phyloP scores from a whole-genome alignment of 2,888 invertebrate genomes.

The Teleogryllus oceanicus region DNA sequence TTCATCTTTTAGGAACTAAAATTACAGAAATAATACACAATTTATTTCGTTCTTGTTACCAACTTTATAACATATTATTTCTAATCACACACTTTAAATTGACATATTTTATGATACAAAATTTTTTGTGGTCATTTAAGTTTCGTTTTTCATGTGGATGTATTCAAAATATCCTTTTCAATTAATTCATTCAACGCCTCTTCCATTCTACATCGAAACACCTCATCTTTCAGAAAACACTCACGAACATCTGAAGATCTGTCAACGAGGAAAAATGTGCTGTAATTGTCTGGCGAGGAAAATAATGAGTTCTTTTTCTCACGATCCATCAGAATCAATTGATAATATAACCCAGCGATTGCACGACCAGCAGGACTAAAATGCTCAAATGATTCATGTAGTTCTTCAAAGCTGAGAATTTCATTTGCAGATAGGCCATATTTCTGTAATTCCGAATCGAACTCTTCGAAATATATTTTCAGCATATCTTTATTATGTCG shows the following conservation, averaged over 20 bases:
- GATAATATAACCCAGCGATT: neutral
- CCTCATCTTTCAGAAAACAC: neutral
- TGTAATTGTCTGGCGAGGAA: neutral
- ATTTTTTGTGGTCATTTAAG: too few species aligned
- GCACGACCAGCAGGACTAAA: neutral
- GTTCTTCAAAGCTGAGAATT: neutral
- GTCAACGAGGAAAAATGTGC: neutral
- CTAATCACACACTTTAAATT: too few species aligned
- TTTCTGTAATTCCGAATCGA: neutral
- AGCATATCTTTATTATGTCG: neutral
- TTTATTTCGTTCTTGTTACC: too few species aligned
- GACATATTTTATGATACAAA: too few species aligned
- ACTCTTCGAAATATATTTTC: neutral
- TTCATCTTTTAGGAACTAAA: too few species aligned
- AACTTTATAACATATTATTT: too few species aligned
- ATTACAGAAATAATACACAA: too few species aligned
- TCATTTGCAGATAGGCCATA: neutral
- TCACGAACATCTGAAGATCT: neutral
- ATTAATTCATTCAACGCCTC: neutral
- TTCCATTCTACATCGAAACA: neutral
- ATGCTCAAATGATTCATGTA: neutral
- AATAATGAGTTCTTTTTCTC: neutral
- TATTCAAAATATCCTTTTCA: neutral
- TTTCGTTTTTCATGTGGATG: too few species aligned
- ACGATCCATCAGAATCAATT: neutral